phyloP scores from a whole-genome alignment of 2,888 invertebrate genomes.

The Drosophila pullipes region DNA sequence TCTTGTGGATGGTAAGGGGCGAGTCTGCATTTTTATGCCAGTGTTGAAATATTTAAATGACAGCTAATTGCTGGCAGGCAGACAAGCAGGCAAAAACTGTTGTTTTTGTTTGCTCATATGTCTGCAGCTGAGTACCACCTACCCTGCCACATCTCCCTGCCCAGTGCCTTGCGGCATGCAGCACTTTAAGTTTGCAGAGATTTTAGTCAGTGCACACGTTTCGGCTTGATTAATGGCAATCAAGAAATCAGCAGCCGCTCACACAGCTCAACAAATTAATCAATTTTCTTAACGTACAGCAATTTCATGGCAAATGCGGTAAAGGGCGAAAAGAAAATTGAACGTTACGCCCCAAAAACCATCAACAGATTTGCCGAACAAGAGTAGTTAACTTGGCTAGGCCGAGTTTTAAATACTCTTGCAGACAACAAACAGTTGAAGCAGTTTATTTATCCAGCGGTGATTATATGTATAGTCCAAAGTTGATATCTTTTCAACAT shows the following conservation, averaged over 20 bases:
- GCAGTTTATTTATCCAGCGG: background rate
- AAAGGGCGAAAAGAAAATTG: constrained; percentile 60
- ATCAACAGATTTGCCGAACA: constrained; percentile 53
- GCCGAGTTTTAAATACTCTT: background rate
- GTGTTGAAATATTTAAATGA: constrained; percentile 79
- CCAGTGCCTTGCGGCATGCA: constrained; percentile 17
- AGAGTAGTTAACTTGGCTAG: background rate
- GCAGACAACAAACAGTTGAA: background rate
- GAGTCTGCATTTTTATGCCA: constrained; percentile 62
- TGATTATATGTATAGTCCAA: background rate
- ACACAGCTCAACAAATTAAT: constrained; percentile 74
- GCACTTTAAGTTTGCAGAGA: constrained; percentile 31
- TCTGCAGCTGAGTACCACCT: constrained; percentile 58
- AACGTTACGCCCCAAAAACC: constrained; percentile 61
- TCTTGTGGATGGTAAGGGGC: background rate
- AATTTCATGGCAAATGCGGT: constrained; percentile 61
- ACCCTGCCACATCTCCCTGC: background rate
- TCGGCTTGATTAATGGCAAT: constrained; percentile 76
- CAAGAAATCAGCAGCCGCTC: constrained; percentile 65
- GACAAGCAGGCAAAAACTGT: constrained; percentile 39
- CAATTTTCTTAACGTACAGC: constrained; percentile 78
- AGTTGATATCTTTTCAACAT: background rate
- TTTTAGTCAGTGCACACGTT: constrained; percentile 63
- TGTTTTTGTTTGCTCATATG: constrained; percentile 70
- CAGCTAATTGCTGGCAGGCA: constrained; percentile 75